phyloP scores from a whole-genome alignment of 2,113 vertebrate species.

The Callospermophilus lateralis region DNA sequence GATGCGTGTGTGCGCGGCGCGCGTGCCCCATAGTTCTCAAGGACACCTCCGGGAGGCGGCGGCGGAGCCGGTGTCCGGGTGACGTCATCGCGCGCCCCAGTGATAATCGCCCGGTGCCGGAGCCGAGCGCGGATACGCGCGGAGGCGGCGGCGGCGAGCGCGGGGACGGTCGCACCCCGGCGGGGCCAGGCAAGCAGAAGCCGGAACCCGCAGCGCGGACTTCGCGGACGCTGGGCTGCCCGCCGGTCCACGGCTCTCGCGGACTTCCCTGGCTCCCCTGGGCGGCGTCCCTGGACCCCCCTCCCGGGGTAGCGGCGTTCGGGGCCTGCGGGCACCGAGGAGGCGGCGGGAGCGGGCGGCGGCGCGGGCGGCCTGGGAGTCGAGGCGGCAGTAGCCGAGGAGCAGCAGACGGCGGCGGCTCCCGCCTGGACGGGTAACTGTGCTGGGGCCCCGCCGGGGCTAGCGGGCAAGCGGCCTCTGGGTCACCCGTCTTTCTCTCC shows the following conservation, averaged over 20 bases:
- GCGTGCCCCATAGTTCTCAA: constrained; percentile 94
- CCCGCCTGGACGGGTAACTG: constrained; percentile 78
- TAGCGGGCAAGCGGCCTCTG: constrained; percentile 3
- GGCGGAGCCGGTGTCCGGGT: constrained; percentile 94
- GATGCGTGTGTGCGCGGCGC: constrained; percentile 85
- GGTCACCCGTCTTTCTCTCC: constrained; percentile 1
- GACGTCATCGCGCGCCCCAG: constrained; percentile 99
- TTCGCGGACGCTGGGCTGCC: constrained; percentile 1
- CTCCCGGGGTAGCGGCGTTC: not conserved
- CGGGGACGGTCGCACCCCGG: constrained; percentile 26
- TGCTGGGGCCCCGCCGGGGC: constrained; percentile 38
- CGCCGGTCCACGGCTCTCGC: not conserved
- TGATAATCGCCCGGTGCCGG: constrained; percentile 99
- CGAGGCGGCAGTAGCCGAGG: constrained; percentile 49
- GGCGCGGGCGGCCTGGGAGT: constrained; percentile 39
- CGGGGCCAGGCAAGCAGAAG: not conserved
- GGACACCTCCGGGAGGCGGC: constrained; percentile 99
- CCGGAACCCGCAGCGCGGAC: not conserved
- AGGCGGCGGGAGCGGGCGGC: constrained; percentile 51
- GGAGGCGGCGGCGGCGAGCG: constrained; percentile 85
- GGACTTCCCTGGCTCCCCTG: not conserved
- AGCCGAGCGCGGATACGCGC: constrained; percentile 97
- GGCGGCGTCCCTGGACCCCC: not conserved
- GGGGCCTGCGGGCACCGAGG: constrained; percentile 19
- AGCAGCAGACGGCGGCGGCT: constrained; percentile 49